These are phyloP conservation scores for Paguma larvata DNA, from an alignment of 2,797 vertebrate species.

Conservation along the genomic window DNA sequence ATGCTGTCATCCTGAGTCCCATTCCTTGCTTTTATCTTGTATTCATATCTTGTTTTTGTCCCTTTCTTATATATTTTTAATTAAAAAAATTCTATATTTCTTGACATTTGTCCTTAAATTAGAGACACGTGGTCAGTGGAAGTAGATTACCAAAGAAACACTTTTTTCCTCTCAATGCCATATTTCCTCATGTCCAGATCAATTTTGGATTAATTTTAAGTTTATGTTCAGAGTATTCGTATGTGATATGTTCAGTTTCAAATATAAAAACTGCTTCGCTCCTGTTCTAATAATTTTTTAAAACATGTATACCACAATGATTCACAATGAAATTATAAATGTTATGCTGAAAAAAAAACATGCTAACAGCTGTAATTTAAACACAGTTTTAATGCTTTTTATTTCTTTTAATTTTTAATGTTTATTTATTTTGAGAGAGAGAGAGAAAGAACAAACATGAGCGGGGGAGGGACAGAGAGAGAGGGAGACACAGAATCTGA, in stretches of 20 bases:
- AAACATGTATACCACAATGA: not conserved
- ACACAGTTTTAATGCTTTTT: not conserved
- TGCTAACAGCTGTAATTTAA: not conserved
- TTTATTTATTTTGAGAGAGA: too few species aligned
- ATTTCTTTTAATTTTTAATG: not conserved
- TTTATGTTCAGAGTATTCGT: not conserved
- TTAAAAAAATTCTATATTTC: not conserved
- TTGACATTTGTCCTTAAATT: not conserved
- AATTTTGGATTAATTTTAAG: not conserved
- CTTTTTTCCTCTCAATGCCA: not conserved
- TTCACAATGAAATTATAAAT: not conserved
- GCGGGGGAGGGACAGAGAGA: too few species aligned
- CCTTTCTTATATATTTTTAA: not conserved
- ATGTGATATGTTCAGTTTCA: not conserved
- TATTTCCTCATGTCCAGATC: not conserved
- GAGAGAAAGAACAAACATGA: too few species aligned
- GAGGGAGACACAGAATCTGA: too few species aligned
- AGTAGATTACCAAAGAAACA: not conserved
- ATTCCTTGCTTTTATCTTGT: not conserved
- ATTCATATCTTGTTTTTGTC: not conserved
- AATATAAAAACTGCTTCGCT: not conserved
- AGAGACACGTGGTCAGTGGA: not conserved
- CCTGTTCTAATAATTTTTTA: not conserved
- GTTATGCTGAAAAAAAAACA: not conserved
- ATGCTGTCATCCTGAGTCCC: not conserved